Conservation (phyloP, 37 sponge, comb jelly and placozoan genomes). For the Cladorhizidae sp. region DNA sequence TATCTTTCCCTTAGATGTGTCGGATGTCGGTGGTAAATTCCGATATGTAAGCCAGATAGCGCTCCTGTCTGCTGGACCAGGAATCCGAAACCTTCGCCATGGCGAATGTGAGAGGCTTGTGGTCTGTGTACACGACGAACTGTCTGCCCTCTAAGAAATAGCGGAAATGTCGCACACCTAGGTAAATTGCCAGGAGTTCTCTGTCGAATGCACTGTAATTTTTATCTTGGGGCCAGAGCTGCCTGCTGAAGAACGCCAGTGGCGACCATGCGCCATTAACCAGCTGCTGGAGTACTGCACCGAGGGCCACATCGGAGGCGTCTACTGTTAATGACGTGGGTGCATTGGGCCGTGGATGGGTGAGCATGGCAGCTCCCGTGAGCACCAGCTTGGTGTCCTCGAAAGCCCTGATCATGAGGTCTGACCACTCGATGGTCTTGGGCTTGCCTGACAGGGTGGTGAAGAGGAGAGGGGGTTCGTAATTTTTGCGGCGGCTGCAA, state of each 20-base stretch:
- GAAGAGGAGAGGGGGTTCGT: slow-evolving; percentile 31
- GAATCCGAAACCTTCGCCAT: too few relatives aligned
- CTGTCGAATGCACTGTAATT: too few relatives aligned
- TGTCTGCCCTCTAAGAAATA: too few relatives aligned
- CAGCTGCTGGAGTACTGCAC: neutral
- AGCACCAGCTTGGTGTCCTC: slow-evolving; percentile 8
- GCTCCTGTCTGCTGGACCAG: too few relatives aligned
- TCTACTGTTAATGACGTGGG: neutral
- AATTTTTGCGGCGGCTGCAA: slow-evolving; percentile 20
- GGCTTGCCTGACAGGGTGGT: slow-evolving; percentile 26
- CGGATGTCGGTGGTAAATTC: too few relatives aligned
- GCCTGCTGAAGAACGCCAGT: neutral
- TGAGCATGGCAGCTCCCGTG: slow-evolving; percentile 1
- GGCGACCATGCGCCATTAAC: neutral
- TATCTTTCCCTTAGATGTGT: too few relatives aligned
- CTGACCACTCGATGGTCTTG: slow-evolving; percentile 27
- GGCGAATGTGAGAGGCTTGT: too few relatives aligned
- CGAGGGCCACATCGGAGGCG: neutral
- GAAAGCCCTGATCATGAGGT: neutral
- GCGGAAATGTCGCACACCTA: too few relatives aligned
- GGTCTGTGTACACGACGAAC: too few relatives aligned
- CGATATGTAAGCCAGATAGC: too few relatives aligned
- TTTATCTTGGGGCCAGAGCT: too few relatives aligned
- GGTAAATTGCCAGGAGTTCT: too few relatives aligned
- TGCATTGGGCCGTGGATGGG: slow-evolving; percentile 1